Evolutionary conservation across 2,888 invertebrate genomes (phyloP).

Genomic region (Pseudanteris insignis): DNA sequence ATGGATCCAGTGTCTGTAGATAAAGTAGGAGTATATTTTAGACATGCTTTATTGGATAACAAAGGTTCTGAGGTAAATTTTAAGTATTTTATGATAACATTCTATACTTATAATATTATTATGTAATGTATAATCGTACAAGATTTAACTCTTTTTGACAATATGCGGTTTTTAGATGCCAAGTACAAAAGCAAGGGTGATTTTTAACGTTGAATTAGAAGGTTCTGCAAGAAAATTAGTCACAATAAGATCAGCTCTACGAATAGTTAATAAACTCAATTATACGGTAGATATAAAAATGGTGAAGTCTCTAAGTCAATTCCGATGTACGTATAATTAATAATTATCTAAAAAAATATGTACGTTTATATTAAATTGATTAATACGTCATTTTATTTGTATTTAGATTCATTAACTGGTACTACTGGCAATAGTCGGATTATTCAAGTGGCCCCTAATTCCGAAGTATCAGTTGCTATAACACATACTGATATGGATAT

Average conservation of each 20-base stretch:
- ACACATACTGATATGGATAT: slow-evolving; percentile 78
- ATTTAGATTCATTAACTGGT: slow-evolving; percentile 53
- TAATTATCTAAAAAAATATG: too few relatives aligned
- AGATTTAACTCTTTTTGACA: too few relatives aligned
- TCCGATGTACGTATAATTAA: slow-evolving; percentile 61
- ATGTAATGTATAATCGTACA: too few relatives aligned
- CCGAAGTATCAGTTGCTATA: slow-evolving; percentile 79
- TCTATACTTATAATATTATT: too few relatives aligned
- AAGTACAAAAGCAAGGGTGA: slow-evolving; percentile 75
- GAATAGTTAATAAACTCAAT: slow-evolving; percentile 79
- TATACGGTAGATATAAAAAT: slow-evolving; percentile 78
- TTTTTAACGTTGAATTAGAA: slow-evolving; percentile 90
- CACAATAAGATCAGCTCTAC: slow-evolving; percentile 89
- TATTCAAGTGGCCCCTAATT: slow-evolving; percentile 68
- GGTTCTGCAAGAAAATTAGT: slow-evolving; percentile 94
- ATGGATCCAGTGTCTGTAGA: slow-evolving; percentile 93
- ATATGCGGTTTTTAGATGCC: slow-evolving; percentile 48
- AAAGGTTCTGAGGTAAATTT: slow-evolving; percentile 49
- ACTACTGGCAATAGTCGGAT: slow-evolving; percentile 51
- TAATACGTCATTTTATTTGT: too few relatives aligned
- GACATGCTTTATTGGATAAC: slow-evolving; percentile 71
- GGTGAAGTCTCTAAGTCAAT: slow-evolving; percentile 69
- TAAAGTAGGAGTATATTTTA: slow-evolving; percentile 92
- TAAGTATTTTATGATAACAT: background rate
- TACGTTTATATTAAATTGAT: too few relatives aligned